Base-by-base conservation (phyloP, 2,797 vertebrate species). In the Sebastes steindachneri region DNA sequence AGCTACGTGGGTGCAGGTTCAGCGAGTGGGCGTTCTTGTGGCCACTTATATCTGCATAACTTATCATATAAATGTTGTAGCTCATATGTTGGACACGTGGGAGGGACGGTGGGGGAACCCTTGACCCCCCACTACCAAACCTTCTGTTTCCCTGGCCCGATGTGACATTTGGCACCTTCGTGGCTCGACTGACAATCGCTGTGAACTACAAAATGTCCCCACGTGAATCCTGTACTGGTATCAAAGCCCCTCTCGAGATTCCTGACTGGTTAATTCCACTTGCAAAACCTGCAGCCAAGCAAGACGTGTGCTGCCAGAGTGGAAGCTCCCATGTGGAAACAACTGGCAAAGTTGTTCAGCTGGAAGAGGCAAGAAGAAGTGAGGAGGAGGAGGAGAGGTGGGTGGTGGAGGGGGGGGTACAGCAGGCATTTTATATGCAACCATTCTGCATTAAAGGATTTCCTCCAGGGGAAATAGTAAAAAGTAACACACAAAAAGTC, bases 231-330 rank as follows among this genome's bases (percentile, higher is more conserved):
- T 89, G 74, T 33, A 41, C 86, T 69, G 81, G 54, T 75, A 84
- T 89, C 88, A 86, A 87, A 92, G 86, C 73, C 67, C 74, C 73
- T 77, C 77, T 89, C 83, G 87, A 84, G 88, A 89, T 88, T 90
- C 87, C 93, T 92, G 77, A 92, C 88, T 89, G 90, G 86, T 89
- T 93, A 84, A 93, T 94, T 93, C 81, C 70, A 73, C 88, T 84
- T 11, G 58, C 85, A 68, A 66, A 68, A 68, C 48, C 35, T 31
- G 65, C 58, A 88, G 91, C 92, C 84, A 87, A 91, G 86, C 65
- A 68, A 79, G 73, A 77, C 65, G 31, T 71, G 62, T 55, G 78
- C 77, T 91, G 92, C 87, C 92, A 95, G 88, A 78, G 76, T 67
- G 65, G 84, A 83, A 64, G 85, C 88, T 93, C 92, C 89, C 85